Evolutionary conservation across 2,888 invertebrate genomes (phyloP), one percentile per base, ranked within the genome.

Genomic region (Drosophila monieri): DNA sequence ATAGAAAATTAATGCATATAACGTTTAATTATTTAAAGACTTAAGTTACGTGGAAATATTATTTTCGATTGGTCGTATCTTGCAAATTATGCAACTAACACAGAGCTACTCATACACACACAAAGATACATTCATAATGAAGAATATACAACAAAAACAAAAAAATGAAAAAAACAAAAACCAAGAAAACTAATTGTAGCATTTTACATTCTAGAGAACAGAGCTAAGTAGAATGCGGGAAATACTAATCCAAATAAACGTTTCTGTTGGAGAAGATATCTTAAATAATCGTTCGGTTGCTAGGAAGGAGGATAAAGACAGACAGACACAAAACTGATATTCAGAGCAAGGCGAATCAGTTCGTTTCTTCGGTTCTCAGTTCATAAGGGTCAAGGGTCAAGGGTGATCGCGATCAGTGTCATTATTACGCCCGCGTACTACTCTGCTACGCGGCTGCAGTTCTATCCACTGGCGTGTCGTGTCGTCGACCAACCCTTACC

Each of bases 11-110:
- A 76, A 76, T 70, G 76, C 78, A 73, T 73, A 80, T 66, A 54
- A 80, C 80, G 68, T 86, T 86, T 80, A 80, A 86, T 80, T 86
- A 86, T 78, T 86, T 75, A 77, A 73, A 66, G 67, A 84, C 12
- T 73, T 80, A 68, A 73, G 72, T 80, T 62, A 71, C 67, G 70
- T 76, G 83, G 73, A 56, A 71, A 66, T 57, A 77, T 53, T 49
- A 70, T 59, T 49, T 65, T 48, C 47, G 48, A 68, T 69, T 62
- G 75, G 70, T 78, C 48, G 59, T 64, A 57, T 57, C 55, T 35
- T 48, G 49, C 8, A 27, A 27, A 27, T 27, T 27, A 47, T 59
- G 49, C 46, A 52, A 52, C 14, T 27, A 39, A 56, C 18, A 73
- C 68, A 46, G 53, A 71, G 35, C 66, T 23, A 61, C 51, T 25